These are phyloP conservation scores for Clupea harengus DNA, from an alignment of 2,113 vertebrate species.

Conservation along the genomic window DNA sequence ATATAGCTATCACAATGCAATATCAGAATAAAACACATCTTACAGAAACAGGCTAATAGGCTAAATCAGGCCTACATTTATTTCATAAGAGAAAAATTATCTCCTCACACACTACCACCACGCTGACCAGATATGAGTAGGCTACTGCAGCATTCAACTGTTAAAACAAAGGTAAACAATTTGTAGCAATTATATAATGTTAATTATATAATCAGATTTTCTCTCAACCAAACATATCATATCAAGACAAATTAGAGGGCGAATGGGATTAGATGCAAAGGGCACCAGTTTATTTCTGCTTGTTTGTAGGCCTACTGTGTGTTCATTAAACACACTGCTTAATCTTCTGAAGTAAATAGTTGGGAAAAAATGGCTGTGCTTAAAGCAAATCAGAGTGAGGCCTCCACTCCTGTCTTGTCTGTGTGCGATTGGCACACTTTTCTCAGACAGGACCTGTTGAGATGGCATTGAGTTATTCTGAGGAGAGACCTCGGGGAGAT, in stretches of 20 bases:
- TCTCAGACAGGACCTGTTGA: not conserved
- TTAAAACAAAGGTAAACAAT: constrained; percentile 16
- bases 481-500: not conserved
- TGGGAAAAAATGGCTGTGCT: not conserved
- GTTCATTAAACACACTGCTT: constrained; percentile 19
- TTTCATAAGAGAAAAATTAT: too few species aligned
- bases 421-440: constrained; percentile 26
- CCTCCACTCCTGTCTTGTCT: constrained; percentile 16
- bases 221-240: constrained; percentile 19
- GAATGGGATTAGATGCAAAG: not conserved
- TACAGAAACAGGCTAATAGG: too few species aligned
- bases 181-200: constrained; percentile 26
- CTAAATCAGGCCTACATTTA: too few species aligned
- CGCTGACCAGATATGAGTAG: not conserved
- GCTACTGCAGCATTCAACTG: not conserved
- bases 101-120: not conserved
- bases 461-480: not conserved
- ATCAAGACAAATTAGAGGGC: constrained; percentile 1
- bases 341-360: not conserved
- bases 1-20: too few species aligned
- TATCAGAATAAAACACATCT: too few species aligned
- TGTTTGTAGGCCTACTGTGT: constrained; percentile 7
- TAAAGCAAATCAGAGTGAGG: constrained; percentile 28
- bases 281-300: not conserved
- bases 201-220: constrained; percentile 38